A percentile compares a stretch with the other conserved stretches of the same genome.
These are phyloP conservation scores for Dryocosmus kuriphilus DNA, from an alignment of 2,888 invertebrate species.

Conservation along the genomic window DNA sequence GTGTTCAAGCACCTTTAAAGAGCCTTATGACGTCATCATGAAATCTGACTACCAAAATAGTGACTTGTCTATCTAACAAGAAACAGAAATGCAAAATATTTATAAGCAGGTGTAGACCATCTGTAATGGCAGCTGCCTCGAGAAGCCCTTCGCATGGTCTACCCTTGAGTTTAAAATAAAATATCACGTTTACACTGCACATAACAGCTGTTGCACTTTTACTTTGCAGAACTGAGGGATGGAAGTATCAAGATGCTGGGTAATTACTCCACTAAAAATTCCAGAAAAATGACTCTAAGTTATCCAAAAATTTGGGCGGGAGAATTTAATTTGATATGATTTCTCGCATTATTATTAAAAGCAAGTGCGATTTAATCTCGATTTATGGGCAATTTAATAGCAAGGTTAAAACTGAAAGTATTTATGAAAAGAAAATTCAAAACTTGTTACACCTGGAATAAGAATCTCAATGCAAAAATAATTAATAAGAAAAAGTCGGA, in stretches of 20 bases:
- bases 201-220: constrained; percentile 59
- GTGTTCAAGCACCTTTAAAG: neutral
- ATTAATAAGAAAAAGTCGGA: constrained; percentile 32
- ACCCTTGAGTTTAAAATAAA: constrained; percentile 60
- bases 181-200: constrained; percentile 55
- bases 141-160: constrained; percentile 58
- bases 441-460: neutral
- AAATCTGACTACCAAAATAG: neutral
- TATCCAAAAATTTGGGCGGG: neutral
- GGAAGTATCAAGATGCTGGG: constrained; percentile 33
- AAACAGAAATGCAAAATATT: constrained; percentile 52
- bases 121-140: constrained; percentile 62
- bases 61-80: constrained; percentile 39
- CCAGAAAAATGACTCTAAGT: neutral
- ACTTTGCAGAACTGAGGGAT: constrained; percentile 54
- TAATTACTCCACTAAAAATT: neutral
- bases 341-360: neutral
- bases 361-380: neutral
- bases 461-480: constrained; percentile 1
- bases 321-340: neutral
- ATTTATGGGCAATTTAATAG: neutral
- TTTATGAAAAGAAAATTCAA: neutral
- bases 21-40: neutral
- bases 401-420: neutral
- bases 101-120: constrained; percentile 64